A percentile compares a stretch with the other conserved stretches of the same genome.
phyloP scores from a whole-genome alignment of 2,888 invertebrate species.

The Bibio marci region DNA sequence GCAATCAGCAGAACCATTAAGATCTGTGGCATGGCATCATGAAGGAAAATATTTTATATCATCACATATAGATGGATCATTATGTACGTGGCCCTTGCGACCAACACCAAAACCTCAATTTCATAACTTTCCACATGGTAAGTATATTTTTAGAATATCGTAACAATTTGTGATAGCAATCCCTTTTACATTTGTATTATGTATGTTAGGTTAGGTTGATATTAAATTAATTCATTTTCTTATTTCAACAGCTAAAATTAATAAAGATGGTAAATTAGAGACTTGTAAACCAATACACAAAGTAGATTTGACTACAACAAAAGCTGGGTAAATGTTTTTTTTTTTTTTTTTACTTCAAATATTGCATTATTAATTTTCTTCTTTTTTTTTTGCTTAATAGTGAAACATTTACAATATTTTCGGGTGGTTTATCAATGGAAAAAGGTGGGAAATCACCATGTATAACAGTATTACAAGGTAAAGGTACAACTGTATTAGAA shows the following conservation, averaged over 20 bases:
- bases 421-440: conserved; percentile 87
- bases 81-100: conserved; percentile 82
- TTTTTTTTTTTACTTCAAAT: background rate
- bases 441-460: conserved; percentile 79
- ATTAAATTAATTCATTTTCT: conserved; percentile 4
- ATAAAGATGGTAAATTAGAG: conserved; percentile 83
- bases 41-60: conserved; percentile 97
- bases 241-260: conserved; percentile 57
- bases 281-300: conserved; percentile 89
- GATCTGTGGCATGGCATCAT: conserved; percentile 90
- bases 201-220: conserved; percentile 3
- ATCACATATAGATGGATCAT: conserved; percentile 88
- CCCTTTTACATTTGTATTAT: conserved; percentile 3
- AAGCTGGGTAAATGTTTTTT: conserved; percentile 47
- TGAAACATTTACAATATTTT: conserved; percentile 91
- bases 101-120: conserved; percentile 59
- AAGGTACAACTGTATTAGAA: conserved; percentile 92
- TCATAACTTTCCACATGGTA: conserved; percentile 84
- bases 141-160: conserved; percentile 23
- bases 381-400: no score
- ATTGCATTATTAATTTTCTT: conserved; percentile 16
- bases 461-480: conserved; percentile 90
- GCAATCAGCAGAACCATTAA: conserved; percentile 56
- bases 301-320: conserved; percentile 86
- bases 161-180: conserved; percentile 1